Base-by-base conservation (phyloP, 2,113 vertebrate species). In the Shinisaurus crocodilurus region DNA sequence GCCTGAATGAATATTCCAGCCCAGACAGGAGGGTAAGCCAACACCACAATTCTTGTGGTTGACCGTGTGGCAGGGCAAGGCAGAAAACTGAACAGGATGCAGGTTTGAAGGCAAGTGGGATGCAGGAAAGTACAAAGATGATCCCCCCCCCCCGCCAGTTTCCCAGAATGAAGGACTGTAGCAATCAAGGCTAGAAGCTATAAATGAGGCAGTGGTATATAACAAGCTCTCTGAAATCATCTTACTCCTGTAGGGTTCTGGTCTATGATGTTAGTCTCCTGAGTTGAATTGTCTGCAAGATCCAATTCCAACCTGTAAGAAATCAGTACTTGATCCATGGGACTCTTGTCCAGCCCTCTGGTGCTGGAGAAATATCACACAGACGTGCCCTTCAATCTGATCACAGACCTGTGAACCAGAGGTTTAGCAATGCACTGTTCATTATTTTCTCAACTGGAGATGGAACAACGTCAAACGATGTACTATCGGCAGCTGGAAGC, bases 401-500 rank as follows among this genome's bases (percentile, higher is more conserved):
- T 86, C 85, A 86, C 48, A 75, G 34, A 25, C 18, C 20, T 40
- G 16, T 48, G 7, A 27, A 76, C 10, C 54, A 37, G 48, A 87
- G 32, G 9, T 23, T 60, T 23, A 27, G 50, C 8, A 57, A 87
- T 40, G 15, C 48, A 40, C 34, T 76, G 20, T 23, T 74, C 20
- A 54, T 86, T 86, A 86, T 86, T 86, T 74, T 74, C 32, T 74
- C 32, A 74, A 54, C 45, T 86, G 85, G 85, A 37, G 85, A 54
- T 74, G 65, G 84, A 45, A 72, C 43, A 85, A 85, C 27, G 63
- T 32, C 37, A n/a, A 37, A 50, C 8, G 10, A 2, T 69, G 45
- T 50, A 74, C 7, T 29, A 70, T 25, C 37, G 70, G n/a, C 40
- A 70, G 45, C 45, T 80, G 12, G 45, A 88, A 83, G 60, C 74